These are phyloP conservation scores for Amphiura filiformis DNA, from an alignment of 35 echinoderm and acorn worm genomes.

Conservation along the genomic window DNA sequence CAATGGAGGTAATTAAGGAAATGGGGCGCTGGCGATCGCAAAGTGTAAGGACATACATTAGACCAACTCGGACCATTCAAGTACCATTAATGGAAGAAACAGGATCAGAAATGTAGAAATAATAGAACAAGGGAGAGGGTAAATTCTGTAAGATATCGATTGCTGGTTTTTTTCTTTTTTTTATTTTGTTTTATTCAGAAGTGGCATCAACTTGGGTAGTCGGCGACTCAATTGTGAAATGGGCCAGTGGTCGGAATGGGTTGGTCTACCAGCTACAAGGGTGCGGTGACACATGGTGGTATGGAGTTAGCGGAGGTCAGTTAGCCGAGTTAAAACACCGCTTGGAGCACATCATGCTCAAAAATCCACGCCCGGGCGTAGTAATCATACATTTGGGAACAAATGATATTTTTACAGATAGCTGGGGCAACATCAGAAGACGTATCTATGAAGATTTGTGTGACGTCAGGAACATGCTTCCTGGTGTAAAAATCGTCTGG, in stretches of 20 bases:
- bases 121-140: too few species aligned
- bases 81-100: too few species aligned
- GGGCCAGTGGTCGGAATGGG: not conserved
- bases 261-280: not conserved
- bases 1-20: not conserved
- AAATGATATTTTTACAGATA: not conserved
- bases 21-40: not conserved
- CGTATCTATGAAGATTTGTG: not conserved
- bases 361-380: not conserved
- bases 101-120: too few species aligned
- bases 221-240: not conserved
- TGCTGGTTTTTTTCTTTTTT: too few species aligned
- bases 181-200: too few species aligned
- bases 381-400: not conserved
- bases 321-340: not conserved
- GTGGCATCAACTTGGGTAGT: not conserved
- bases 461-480: not conserved
- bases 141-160: too few species aligned
- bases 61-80: not conserved
- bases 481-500: not conserved
- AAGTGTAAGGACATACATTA: not conserved
- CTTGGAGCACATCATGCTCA: too few species aligned
- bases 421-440: too few species aligned
- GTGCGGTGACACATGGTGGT: not conserved
- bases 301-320: not conserved